Evolutionary conservation across 2,113 vertebrate genomes (phyloP).

Genomic region (Campylorhamphus procurvoides): DNA sequence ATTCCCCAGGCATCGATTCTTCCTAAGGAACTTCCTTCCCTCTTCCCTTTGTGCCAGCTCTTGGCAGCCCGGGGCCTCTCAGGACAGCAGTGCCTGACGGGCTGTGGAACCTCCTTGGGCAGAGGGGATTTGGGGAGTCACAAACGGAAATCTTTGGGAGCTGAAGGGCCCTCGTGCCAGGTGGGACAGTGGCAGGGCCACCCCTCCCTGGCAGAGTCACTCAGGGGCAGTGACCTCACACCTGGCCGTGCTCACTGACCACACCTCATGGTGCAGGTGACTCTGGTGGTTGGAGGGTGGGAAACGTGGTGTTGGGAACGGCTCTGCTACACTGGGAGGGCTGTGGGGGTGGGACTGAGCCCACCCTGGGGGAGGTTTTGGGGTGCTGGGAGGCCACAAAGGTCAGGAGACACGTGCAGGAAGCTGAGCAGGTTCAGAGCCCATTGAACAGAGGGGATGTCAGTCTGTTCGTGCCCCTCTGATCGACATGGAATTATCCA

Average conservation of each 20-base stretch:
- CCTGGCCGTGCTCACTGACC: neutral
- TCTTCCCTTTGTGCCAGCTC: neutral
- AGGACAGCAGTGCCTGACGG: neutral
- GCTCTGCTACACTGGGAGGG: accelerated
- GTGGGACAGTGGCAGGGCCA: too few relatives aligned
- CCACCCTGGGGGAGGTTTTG: accelerated
- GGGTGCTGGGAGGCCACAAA: accelerated
- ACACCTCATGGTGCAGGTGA: accelerated
- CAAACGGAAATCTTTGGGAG: accelerated
- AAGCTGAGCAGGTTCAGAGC: neutral
- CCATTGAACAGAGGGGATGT: accelerated
- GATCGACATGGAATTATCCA: accelerated
- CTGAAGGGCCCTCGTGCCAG: accelerated
- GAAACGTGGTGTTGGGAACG: accelerated
- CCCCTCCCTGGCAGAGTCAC: accelerated
- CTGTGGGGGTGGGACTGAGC: accelerated
- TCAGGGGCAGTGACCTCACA: neutral
- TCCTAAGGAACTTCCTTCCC: neutral
- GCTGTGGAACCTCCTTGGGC: neutral
- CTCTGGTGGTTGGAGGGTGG: accelerated
- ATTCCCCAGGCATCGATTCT: accelerated
- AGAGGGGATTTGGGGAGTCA: accelerated
- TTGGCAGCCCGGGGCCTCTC: neutral
- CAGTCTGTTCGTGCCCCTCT: accelerated
- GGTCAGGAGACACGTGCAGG: accelerated